Evolutionary conservation across 2,797 vertebrate species (phyloP).

Genomic region (Poecilia velifera): DNA sequence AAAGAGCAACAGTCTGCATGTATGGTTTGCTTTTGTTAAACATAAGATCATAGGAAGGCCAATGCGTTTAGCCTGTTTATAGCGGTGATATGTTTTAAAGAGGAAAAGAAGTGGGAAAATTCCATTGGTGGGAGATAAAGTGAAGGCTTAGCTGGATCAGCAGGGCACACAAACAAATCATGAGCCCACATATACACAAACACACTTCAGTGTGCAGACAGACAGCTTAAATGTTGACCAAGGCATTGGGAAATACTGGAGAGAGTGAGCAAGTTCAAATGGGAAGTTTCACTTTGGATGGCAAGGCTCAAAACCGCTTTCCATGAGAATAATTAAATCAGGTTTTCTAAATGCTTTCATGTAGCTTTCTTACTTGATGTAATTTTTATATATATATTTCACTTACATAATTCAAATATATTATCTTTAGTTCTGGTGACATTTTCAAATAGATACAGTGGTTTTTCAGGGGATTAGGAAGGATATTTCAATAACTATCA

Average conservation of each 20-base stretch:
- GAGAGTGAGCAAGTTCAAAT: conserved; percentile 19
- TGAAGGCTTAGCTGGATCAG: conserved; percentile 50
- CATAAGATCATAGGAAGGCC: background rate
- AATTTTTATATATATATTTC: background rate
- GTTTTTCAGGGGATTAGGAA: background rate
- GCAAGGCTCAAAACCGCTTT: background rate
- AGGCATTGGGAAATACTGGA: conserved; percentile 52
- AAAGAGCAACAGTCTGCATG: background rate
- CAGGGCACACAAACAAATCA: conserved; percentile 30
- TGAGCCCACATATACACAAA: conserved; percentile 23
- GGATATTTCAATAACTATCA: background rate
- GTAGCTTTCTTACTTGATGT: background rate
- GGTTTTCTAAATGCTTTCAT: background rate
- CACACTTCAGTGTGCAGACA: conserved; percentile 26
- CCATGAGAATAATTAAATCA: too few species aligned
- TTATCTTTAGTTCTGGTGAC: too few species aligned
- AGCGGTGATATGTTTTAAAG: background rate
- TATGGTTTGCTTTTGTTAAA: background rate
- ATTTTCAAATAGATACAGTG: background rate
- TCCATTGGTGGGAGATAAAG: conserved; percentile 54
- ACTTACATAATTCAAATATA: background rate
- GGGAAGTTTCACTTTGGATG: conserved; percentile 37
- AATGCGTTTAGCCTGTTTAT: conserved; percentile 3
- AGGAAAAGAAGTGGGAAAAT: conserved; percentile 49
- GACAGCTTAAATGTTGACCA: conserved; percentile 54